Conservation (phyloP, 2,113 vertebrate genomes). For the Anguilla japonica region DNA sequence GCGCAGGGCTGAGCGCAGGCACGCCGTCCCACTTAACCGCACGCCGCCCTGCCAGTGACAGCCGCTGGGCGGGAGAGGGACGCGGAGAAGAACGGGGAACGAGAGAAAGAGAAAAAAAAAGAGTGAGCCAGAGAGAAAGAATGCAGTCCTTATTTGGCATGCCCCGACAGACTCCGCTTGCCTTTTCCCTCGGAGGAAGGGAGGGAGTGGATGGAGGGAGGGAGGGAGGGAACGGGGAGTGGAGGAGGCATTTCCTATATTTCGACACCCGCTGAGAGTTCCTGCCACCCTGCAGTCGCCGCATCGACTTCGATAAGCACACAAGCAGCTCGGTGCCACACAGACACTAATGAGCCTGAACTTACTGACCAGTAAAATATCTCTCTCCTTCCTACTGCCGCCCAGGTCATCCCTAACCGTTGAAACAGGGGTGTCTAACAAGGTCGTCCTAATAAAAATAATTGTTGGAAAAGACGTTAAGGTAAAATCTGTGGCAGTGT, state of each 20-base stretch:
- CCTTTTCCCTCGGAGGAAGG: not conserved
- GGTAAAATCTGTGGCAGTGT: not conserved
- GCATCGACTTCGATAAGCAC: not conserved
- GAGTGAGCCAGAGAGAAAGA: not conserved
- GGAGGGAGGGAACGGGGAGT: not conserved
- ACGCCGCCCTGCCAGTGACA: too few relatives aligned
- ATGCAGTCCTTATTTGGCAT: slow-evolving; percentile 7
- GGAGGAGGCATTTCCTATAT: not conserved
- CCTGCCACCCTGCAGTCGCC: not conserved
- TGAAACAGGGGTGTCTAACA: not conserved
- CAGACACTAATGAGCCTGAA: not conserved
- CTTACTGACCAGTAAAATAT: not conserved
- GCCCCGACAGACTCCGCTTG: not conserved
- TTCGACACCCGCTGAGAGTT: not conserved
- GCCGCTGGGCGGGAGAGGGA: not conserved
- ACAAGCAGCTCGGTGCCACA: not conserved
- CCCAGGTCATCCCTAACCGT: not conserved
- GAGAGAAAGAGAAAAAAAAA: not conserved
- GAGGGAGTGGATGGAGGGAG: not conserved
- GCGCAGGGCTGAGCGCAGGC: too few relatives aligned
- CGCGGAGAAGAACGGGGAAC: not conserved
- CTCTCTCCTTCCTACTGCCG: too few relatives aligned
- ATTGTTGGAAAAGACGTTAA: not conserved
- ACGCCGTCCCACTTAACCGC: too few relatives aligned
- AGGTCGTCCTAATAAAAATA: not conserved